Evolutionary conservation across 2,113 vertebrate genomes (phyloP), one percentile per base, ranked within the genome.

Genomic region (Callocephalon fimbriatum): DNA sequence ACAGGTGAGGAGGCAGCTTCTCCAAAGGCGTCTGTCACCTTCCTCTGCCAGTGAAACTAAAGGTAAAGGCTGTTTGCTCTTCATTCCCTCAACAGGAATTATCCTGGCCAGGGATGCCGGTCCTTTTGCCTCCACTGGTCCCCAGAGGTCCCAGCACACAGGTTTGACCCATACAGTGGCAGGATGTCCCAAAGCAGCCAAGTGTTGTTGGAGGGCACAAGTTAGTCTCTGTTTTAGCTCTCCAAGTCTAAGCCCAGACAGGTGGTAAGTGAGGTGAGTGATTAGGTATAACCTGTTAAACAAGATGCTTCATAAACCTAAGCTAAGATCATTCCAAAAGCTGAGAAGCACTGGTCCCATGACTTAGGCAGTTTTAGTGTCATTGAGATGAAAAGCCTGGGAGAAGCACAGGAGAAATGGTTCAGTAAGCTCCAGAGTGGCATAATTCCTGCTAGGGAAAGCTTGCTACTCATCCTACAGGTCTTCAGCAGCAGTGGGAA

Each of bases 91-190:
- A 0, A 13, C 2, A 58, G 32, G 4, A 84, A 19, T 63, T 74
- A 54, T 45, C 14, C 31, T 61, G 22, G 29, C 22, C 23, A 56
- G 16, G 47, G 59, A 12, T 40, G 19, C 29, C 26, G 53, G n/a
- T 26, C 56, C 53, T 72, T 26, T 47, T 78, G 27, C 58, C 32
- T 74, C 17, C 16, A 1, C 21, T 50, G 32, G 13, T 56, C 26
- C 63, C 21, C 23, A 76, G 29, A 66, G 15, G 3, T 59, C 25
- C 23, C 44, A 79, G 40, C 10, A 83, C 3, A 29, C 0, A 0
- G 11, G 15, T 67, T 68, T 78, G 42, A 82, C 42, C 54, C 38
- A 11, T 19, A 35, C 15, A 25, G 22, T 54, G 56, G 8, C 78
- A 80, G n/a, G 8, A 77, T 45, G 53, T 6, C 25, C 45, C 62